Conservation (phyloP, 2,797 vertebrate species). For the Poecilia velifera region DNA sequence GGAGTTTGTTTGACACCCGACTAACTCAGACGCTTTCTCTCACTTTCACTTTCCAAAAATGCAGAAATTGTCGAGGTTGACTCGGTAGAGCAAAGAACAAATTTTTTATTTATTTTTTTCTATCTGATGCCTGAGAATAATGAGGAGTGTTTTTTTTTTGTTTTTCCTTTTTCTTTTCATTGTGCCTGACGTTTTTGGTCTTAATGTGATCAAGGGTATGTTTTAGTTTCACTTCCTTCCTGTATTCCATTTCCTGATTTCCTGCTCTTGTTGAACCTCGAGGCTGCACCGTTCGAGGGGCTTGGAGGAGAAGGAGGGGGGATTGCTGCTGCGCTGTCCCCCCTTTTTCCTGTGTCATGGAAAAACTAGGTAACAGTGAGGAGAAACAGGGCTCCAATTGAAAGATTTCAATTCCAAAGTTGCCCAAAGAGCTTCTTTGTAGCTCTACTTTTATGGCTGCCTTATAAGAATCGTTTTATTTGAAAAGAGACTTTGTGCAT, state of each 20-base stretch:
- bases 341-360: slow-evolving; percentile 31
- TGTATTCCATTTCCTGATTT: slow-evolving; percentile 82
- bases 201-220: slow-evolving; percentile 58
- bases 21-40: slow-evolving; percentile 9
- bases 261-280: slow-evolving; percentile 60
- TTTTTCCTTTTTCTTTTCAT: slow-evolving; percentile 15
- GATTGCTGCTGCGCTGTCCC: background rate
- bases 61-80: slow-evolving; percentile 23
- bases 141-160: background rate
- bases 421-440: background rate
- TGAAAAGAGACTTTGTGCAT: background rate
- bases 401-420: background rate
- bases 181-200: slow-evolving; percentile 51
- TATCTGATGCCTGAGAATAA: background rate
- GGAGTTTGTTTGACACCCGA: slow-evolving; percentile 25
- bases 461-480: background rate
- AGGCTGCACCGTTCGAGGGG: slow-evolving; percentile 24
- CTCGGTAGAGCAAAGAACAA: background rate
- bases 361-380: slow-evolving; percentile 19
- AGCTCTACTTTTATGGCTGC: too few relatives aligned
- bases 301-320: background rate
- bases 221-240: slow-evolving; percentile 83
- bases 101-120: background rate
- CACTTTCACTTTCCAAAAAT: slow-evolving; percentile 45
- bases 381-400: background rate